Evolutionary conservation across 2,113 vertebrate genomes (phyloP), one percentile per base, ranked within the genome.

Genomic region (Heterotis niloticus): DNA sequence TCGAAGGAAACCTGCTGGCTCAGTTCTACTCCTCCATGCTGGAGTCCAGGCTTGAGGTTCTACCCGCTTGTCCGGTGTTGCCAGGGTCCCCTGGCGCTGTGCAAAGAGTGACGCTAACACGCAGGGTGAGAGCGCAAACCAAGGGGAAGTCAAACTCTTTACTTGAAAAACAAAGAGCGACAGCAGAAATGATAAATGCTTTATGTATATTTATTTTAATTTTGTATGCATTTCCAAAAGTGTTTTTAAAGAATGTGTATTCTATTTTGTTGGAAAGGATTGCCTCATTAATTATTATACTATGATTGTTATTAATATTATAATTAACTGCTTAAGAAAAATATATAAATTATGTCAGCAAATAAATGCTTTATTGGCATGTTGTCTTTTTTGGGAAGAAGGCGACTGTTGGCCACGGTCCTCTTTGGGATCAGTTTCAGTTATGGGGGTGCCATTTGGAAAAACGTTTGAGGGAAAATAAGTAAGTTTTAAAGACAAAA

Each of bases 311-410:
- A 67, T 75, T 81, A 82, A 77, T 82, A 82, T 84, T 76, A 77
- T 70, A 17, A 84, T 80, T 80, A 84, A 82, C 82, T 83, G 83
- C 80, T 83, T 82, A 83, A 68, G 79, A 78, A 85, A 85, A 85
- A 85, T 82, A 78, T 78, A 83, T 80, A 84, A 86, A 87, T 80
- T 81, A 83, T 84, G 81, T 85, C 87, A 82, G 79, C 81, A 80
- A 88, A 87, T 87, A 88, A 86, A 88, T 83, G 52, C 83, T 86
- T 83, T 83, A 82, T 87, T 76, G 83, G 78, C 81, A 78, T 79
- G 26, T 54, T 17, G 10, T 66, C 79, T 76, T n/a, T 3, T 28
- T 78, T 68, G 29, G 78, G 66, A 70, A 54, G 54, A 5, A 57
- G 44, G 34, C 7, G 34, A 44, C 34, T 7, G 34, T 7, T 44